A percentile compares a stretch with the other conserved stretches of the same genome.
These are phyloP conservation scores for Sebastolobus alascanus DNA, from an alignment of 2,797 vertebrate species.

Conservation along the genomic window DNA sequence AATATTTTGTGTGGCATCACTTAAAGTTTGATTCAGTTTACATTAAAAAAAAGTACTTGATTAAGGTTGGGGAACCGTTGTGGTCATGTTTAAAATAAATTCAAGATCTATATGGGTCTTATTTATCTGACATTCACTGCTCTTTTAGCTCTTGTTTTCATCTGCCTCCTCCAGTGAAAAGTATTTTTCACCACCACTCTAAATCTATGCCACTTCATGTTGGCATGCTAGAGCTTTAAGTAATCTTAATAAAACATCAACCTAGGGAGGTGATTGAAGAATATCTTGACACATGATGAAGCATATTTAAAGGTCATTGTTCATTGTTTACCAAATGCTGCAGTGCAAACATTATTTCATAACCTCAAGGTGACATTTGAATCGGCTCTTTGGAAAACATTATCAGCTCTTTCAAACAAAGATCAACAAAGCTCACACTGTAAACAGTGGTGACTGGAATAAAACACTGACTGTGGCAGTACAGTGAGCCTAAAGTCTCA, in stretches of 20 bases:
- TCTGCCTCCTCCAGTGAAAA: background rate
- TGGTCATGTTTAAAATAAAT: background rate
- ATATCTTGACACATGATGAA: background rate
- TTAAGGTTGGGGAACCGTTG: background rate
- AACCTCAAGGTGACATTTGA: slow-evolving; percentile 23
- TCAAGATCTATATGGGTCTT: accelerated
- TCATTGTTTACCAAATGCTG: background rate
- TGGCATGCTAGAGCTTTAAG: background rate
- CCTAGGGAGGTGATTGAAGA: background rate
- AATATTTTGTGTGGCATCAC: background rate
- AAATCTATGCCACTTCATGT: background rate
- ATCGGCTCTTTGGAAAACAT: background rate
- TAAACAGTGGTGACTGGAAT: slow-evolving; percentile 31
- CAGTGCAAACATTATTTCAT: slow-evolving; percentile 19
- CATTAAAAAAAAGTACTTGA: background rate
- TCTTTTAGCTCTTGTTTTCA: background rate
- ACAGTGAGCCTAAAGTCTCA: background rate
- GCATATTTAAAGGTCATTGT: slow-evolving; percentile 1
- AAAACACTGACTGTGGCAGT: slow-evolving; percentile 18
- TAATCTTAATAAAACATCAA: background rate
- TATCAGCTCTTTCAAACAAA: slow-evolving; percentile 25
- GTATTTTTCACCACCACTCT: background rate
- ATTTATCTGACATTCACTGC: background rate
- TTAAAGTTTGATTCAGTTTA: too few species aligned
- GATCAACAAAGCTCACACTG: slow-evolving; percentile 6